Base-by-base conservation (phyloP, 2,888 invertebrate species). In the Rugalucina vietnamica region DNA sequence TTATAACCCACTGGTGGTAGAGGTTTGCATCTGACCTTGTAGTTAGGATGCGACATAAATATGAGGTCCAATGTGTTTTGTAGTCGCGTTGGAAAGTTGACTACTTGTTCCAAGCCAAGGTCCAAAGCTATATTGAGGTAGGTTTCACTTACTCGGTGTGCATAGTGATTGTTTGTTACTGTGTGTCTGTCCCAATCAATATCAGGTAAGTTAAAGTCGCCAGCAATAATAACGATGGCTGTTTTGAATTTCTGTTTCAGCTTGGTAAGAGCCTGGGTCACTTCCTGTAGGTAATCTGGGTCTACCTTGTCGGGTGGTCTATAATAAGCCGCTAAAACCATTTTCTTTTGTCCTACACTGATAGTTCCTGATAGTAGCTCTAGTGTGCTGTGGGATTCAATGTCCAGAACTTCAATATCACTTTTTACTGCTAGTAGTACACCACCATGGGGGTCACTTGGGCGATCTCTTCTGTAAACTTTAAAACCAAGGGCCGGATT, bases 11-110 rank as follows among this genome's bases (percentile, higher is more conserved):
- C 81, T 18, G 81, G 73, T 10, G 83, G 85, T 24, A 81, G 10
- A 0, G 83, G 81, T 65, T 83, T 85, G 27, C 87, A 85, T 21
- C 79, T 43, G 0, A 49, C 49, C 39, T 49, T 79, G 37, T 71
- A 82, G 49, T 57, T 76, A 4, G 82, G 82, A n/a, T 84, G 80
- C 65, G 79, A 72, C 14, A 80, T 87, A 0, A 84, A 37, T 8
- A 87, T n/a, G 2, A 87, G 72, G 43, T 83, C 82, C 21, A 83
- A 79, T 29, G 76, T 86, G 14, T 84, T 86, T 14, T 81, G 54
- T 36, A 75, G 71, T 21, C 86, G 50, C 1, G 81, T 86, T 18
- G 83, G 81, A 14, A 80, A 79, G n/a, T 78, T 50, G 18, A 86
- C 82, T 49, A 76, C 72, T 37, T 86, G 86, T 69, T 79, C 83